Percentiles rank a stretch among this genome's conserved stretches.
These are phyloP conservation scores for Clinocottus analis DNA, from an alignment of 2,113 vertebrate species.

Conservation along the genomic window DNA sequence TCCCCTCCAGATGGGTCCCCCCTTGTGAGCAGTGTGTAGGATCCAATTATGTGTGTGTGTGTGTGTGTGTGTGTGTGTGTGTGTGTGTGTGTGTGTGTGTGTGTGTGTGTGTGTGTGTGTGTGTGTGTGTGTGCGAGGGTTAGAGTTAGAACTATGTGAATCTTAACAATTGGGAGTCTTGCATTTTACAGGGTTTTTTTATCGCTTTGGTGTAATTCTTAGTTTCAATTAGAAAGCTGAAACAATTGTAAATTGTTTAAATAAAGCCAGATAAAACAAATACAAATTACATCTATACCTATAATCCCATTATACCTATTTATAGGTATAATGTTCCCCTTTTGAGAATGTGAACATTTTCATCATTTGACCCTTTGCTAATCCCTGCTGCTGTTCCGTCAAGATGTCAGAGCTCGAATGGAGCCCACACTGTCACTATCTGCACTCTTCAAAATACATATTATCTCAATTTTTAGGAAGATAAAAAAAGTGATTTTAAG, in stretches of 20 bases:
- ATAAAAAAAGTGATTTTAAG: too few species aligned
- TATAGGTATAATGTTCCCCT: background rate
- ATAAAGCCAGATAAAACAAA: background rate
- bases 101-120: constrained; percentile 1
- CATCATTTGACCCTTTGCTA: background rate
- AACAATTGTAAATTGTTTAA: background rate
- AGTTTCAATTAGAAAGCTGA: background rate
- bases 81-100: constrained; percentile 2
- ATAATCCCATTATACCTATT: too few species aligned
- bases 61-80: background rate
- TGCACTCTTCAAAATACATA: background rate
- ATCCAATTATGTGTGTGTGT: constrained; percentile 62
- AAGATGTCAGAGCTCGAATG: background rate
- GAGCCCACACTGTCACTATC: background rate
- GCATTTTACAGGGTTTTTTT: constrained; percentile 13
- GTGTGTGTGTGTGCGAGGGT: constrained; percentile 3
- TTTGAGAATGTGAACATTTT: background rate
- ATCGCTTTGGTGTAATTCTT: constrained; percentile 6
- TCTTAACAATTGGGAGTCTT: constrained; percentile 24
- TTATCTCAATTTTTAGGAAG: too few species aligned
- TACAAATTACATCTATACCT: background rate
- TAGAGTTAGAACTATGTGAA: constrained; percentile 41
- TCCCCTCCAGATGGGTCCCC: constrained; percentile 77
- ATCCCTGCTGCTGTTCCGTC: background rate
- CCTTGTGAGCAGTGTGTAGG: constrained; percentile 68